Conservation (phyloP, 1,140 invertebrate genomes). For the Dolichoris vasculosae region DNA sequence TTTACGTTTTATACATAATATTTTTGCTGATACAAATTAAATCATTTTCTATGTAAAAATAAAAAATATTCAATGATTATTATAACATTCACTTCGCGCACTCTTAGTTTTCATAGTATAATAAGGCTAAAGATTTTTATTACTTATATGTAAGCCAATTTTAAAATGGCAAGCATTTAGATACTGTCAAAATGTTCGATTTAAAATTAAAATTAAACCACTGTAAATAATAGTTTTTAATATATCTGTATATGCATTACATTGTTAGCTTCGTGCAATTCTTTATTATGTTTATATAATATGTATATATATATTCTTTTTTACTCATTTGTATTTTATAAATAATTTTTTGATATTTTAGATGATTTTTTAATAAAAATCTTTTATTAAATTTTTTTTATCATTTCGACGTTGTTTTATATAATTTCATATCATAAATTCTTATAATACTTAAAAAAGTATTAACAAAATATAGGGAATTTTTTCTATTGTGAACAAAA, state of each 20-base stretch:
- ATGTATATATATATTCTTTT: neutral
- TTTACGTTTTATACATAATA: slow-evolving; percentile 55
- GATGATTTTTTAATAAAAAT: neutral
- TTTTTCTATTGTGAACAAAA: neutral
- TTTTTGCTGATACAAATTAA: slow-evolving; percentile 11
- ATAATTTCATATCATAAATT: neutral
- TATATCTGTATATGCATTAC: neutral
- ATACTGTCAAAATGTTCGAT: slow-evolving; percentile 48
- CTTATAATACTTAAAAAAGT: neutral
- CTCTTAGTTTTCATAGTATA: slow-evolving; percentile 7
- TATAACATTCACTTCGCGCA: slow-evolving; percentile 32
- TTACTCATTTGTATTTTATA: neutral
- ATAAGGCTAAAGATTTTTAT: slow-evolving; percentile 23
- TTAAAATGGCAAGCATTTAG: slow-evolving; percentile 43
- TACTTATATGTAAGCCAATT: slow-evolving; percentile 41
- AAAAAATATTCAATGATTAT: neutral
- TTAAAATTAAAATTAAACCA: slow-evolving; percentile 40
- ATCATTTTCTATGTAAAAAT: slow-evolving; percentile 19
- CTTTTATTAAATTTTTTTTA: neutral
- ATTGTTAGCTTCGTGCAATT: neutral
- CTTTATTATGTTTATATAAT: neutral
- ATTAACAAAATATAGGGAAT: neutral
- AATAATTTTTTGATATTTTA: neutral
- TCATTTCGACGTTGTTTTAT: neutral
- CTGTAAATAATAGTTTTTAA: slow-evolving; percentile 46